phyloP scores from a whole-genome alignment of 2,797 vertebrate species.

The Miichthys miiuy region DNA sequence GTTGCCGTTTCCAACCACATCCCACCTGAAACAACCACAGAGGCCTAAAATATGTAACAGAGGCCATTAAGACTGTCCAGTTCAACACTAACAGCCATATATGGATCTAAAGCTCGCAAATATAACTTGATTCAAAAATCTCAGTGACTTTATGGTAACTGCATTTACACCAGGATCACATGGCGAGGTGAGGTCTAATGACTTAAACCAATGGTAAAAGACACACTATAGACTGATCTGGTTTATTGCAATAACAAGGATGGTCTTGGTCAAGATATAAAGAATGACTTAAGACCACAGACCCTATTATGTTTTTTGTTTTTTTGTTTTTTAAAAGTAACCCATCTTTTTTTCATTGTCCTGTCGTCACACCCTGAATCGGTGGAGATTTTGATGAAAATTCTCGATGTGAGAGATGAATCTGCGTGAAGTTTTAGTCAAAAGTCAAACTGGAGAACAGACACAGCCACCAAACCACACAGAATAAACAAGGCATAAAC shows the following conservation, averaged over 20 bases:
- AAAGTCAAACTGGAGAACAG: constrained; percentile 31
- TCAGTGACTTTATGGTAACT: constrained; percentile 18
- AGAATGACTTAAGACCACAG: constrained; percentile 13
- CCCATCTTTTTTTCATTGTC: constrained; percentile 5
- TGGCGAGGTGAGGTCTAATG: constrained; percentile 10
- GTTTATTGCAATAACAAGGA: constrained; percentile 20
- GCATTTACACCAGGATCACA: constrained; percentile 24
- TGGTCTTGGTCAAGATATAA: constrained; percentile 5
- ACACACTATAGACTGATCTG: constrained; percentile 13
- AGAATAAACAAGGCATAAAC: constrained; percentile 37
- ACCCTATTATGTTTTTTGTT: neutral
- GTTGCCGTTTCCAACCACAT: neutral
- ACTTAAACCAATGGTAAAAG: constrained; percentile 8
- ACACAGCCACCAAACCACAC: constrained; percentile 45
- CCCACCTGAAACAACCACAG: neutral
- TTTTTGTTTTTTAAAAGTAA: neutral
- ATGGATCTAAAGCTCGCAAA: constrained; percentile 6
- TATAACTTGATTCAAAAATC: constrained; percentile 14
- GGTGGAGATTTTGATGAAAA: constrained; percentile 17
- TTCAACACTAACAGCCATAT: constrained; percentile 4
- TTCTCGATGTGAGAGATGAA: neutral
- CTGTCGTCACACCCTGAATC: constrained; percentile 31
- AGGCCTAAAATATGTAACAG: constrained; percentile 25
- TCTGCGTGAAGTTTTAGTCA: constrained; percentile 13
- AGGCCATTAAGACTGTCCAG: constrained; percentile 36